Conservation (phyloP, 2,888 invertebrate genomes). For the Drosophila melanosoma region DNA sequence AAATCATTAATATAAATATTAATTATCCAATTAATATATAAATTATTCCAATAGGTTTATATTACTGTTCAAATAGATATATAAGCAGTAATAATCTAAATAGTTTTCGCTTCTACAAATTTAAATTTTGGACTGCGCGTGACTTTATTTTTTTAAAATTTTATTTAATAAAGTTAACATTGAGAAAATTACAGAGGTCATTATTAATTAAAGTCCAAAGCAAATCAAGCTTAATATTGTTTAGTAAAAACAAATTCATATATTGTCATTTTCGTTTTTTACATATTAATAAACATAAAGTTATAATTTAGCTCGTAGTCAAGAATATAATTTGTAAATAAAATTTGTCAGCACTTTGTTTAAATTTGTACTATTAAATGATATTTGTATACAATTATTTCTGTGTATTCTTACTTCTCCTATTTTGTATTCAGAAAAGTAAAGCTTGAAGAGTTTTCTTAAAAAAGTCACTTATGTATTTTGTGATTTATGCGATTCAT, state of each 20-base stretch:
- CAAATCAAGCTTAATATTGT: not conserved
- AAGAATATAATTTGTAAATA: not conserved
- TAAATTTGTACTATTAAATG: not conserved
- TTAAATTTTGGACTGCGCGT: not conserved
- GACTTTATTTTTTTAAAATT: not conserved
- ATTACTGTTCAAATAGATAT: not conserved
- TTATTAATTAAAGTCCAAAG: not conserved
- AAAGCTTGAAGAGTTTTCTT: not conserved
- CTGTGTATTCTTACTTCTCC: not conserved
- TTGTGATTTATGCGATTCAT: slow-evolving; percentile 30
- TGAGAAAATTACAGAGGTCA: not conserved
- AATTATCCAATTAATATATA: not conserved
- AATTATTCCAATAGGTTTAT: not conserved
- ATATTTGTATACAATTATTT: not conserved
- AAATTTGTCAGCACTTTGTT: not conserved
- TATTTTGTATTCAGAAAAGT: not conserved
- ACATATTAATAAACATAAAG: not conserved
- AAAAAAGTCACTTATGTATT: not conserved
- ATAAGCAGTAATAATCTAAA: not conserved
- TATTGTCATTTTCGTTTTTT: not conserved
- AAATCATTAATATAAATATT: not conserved
- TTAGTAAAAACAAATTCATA: not conserved
- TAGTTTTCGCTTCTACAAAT: not conserved
- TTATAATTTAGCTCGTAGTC: not conserved
- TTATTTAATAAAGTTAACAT: not conserved